Evolutionary conservation across 2,797 vertebrate genomes (phyloP).

Genomic region (Diplodus puntazzo): DNA sequence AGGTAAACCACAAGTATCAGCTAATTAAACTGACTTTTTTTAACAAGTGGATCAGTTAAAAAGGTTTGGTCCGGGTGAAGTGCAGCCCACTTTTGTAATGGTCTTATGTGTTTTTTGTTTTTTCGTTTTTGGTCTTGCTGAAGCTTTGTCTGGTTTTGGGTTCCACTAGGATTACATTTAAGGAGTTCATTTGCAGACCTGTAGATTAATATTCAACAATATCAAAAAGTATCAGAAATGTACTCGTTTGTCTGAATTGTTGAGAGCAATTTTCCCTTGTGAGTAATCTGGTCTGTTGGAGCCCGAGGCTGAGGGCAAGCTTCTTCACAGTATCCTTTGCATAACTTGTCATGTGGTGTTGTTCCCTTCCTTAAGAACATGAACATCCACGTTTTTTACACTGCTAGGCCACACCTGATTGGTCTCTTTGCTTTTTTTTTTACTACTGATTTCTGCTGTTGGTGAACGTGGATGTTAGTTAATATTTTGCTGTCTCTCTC

Average conservation of each 20-base stretch:
- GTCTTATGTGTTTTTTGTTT: too few relatives aligned
- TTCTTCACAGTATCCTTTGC: conserved; percentile 20
- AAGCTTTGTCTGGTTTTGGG: too few relatives aligned
- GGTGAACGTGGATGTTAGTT: too few relatives aligned
- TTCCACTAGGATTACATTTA: too few relatives aligned
- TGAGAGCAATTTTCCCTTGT: conserved; percentile 8
- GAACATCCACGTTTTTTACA: neutral
- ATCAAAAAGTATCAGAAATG: neutral
- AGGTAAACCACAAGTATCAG: neutral
- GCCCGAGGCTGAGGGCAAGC: conserved; percentile 18
- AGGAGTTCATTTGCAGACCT: neutral
- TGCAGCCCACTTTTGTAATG: too few relatives aligned
- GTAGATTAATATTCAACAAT: too few relatives aligned
- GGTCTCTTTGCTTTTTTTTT: neutral
- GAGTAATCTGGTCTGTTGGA: conserved; percentile 20
- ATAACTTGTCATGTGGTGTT: conserved; percentile 37
- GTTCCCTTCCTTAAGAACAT: conserved; percentile 36
- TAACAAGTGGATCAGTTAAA: too few relatives aligned
- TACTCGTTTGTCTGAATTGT: conserved; percentile 6
- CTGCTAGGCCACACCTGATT: neutral
- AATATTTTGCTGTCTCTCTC: too few relatives aligned
- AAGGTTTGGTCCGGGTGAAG: too few relatives aligned
- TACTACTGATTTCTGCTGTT: too few relatives aligned
- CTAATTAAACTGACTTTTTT: neutral
- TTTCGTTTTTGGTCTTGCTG: too few relatives aligned